Conservation (phyloP, 1,140 invertebrate genomes). For the Lordiphosa clarofinis region DNA sequence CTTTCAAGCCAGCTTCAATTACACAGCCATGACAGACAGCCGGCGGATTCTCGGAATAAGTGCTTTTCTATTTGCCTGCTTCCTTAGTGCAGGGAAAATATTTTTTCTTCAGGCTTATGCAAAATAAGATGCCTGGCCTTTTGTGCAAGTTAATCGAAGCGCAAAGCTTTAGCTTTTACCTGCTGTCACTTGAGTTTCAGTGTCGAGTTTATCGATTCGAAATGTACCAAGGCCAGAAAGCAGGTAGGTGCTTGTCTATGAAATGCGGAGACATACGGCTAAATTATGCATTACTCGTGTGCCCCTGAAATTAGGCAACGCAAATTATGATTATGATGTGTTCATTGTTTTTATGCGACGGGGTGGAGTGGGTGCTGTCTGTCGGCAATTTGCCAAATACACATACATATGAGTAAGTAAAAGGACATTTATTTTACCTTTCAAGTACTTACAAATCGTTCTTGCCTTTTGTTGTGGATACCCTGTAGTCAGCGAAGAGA, state of each 20-base stretch:
- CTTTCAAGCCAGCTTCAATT: slow-evolving; percentile 67
- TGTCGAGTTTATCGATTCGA: slow-evolving; percentile 30
- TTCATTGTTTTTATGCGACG: slow-evolving; percentile 68
- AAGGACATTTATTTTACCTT: slow-evolving; percentile 35
- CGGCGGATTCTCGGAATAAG: slow-evolving; percentile 23
- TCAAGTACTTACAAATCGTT: slow-evolving; percentile 55
- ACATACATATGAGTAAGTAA: slow-evolving; percentile 13
- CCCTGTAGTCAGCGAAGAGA: slow-evolving; percentile 1
- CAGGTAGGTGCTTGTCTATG: slow-evolving; percentile 1
- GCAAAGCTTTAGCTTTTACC: slow-evolving; percentile 33
- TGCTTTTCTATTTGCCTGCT: slow-evolving; percentile 61
- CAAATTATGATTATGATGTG: slow-evolving; percentile 75
- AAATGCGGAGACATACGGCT: slow-evolving; percentile 21
- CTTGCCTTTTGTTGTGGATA: slow-evolving; percentile 5
- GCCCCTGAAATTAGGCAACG: slow-evolving; percentile 66
- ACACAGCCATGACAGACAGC: slow-evolving; percentile 36
- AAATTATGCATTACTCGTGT: slow-evolving; percentile 24
- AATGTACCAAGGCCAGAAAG: slow-evolving; percentile 24
- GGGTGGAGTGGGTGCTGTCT: background rate
- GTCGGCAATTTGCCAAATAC: slow-evolving; percentile 46
- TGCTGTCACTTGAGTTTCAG: slow-evolving; percentile 34
- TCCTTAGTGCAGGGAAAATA: slow-evolving; percentile 40
- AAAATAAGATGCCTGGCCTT: slow-evolving; percentile 52
- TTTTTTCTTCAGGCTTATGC: slow-evolving; percentile 48
- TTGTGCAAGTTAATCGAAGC: slow-evolving; percentile 71